A percentile compares a stretch with the other conserved stretches of the same genome.
These are phyloP conservation scores for Phylloscopus trochilus DNA, from an alignment of 2,113 vertebrate species.

Conservation along the genomic window DNA sequence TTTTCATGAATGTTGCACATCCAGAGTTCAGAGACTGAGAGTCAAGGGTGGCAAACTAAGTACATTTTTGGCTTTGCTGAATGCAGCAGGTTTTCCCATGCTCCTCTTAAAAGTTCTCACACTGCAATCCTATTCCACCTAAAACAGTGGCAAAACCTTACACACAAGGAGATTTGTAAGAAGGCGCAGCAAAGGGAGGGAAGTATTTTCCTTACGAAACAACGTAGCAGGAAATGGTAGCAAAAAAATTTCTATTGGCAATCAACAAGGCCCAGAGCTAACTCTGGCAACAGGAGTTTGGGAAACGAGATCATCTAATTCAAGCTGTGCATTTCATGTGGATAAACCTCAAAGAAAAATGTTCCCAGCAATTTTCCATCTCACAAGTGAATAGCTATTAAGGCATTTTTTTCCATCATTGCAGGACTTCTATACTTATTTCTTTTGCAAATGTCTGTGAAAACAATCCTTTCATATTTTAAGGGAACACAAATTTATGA, in stretches of 20 bases:
- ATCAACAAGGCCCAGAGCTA: neutral
- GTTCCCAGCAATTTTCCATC: neutral
- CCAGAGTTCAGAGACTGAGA: neutral
- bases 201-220: neutral
- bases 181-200: neutral
- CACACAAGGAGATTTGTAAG: neutral
- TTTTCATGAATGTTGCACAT: neutral
- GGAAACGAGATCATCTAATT: neutral
- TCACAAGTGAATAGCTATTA: neutral
- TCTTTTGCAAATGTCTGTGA: neutral
- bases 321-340: neutral
- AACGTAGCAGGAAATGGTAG: neutral
- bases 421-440: neutral
- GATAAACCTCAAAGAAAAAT: neutral
- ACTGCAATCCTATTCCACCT: neutral
- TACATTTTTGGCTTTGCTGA: neutral
- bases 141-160: neutral
- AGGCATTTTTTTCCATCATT: neutral
- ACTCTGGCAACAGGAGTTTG: neutral
- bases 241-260: neutral
- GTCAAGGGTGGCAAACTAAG: neutral
- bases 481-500: neutral
- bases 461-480: constrained; percentile 10
- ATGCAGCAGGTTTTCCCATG: neutral
- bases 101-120: neutral